phyloP scores from a whole-genome alignment of 2,113 vertebrate genomes.

The Centrocercus urophasianus region DNA sequence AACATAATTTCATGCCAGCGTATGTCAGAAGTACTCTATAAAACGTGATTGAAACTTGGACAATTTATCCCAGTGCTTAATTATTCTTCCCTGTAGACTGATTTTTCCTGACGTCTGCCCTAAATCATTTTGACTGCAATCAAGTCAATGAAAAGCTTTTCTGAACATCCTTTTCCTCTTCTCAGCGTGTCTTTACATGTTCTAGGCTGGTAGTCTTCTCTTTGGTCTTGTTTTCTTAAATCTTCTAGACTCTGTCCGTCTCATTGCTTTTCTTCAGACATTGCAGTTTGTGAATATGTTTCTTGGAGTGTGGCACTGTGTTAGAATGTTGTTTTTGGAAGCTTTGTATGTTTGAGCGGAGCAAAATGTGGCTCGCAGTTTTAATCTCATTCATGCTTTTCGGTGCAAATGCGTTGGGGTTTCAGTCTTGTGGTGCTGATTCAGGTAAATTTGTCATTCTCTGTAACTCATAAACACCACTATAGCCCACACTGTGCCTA shows the following conservation, averaged over 20 bases:
- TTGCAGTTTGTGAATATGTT: not conserved
- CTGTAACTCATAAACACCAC: not conserved
- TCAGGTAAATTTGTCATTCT: not conserved
- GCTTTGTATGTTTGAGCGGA: not conserved
- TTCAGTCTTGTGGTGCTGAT: not conserved
- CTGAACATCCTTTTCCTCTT: not conserved
- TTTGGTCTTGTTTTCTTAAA: not conserved
- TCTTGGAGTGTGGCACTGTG: not conserved
- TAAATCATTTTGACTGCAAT: not conserved
- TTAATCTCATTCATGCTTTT: not conserved
- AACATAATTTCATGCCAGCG: not conserved
- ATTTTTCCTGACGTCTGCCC: not conserved
- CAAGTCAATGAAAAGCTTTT: not conserved
- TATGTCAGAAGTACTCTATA: constrained; percentile 1
- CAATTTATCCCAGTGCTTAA: not conserved
- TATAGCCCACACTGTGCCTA: not conserved
- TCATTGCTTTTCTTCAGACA: not conserved
- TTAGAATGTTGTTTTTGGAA: not conserved
- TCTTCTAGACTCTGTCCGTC: not conserved
- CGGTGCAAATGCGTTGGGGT: not conserved
- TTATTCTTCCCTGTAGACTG: not conserved
- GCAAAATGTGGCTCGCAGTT: not conserved
- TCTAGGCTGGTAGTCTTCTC: not conserved
- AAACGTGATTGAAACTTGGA: constrained; percentile 13
- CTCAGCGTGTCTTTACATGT: not conserved